Evolutionary conservation across 2,888 invertebrate species (phyloP).

Genomic region (Neocrepidodera transversa): DNA sequence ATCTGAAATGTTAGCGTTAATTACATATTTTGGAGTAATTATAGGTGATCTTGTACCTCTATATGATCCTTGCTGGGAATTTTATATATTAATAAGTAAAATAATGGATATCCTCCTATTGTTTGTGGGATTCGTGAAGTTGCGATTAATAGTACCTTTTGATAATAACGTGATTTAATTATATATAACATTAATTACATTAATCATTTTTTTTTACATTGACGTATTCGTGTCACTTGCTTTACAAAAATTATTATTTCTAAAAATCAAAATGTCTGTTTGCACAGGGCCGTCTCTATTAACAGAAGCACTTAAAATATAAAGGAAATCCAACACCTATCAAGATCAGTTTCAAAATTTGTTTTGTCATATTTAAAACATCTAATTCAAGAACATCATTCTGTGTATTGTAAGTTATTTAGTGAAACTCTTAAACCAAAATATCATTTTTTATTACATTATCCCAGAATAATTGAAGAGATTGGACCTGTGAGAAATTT

Average conservation of each 20-base stretch:
- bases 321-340: no score
- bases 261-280: no score
- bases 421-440: slow-evolving; percentile 30
- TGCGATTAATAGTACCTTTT: no score
- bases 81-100: slow-evolving; percentile 20
- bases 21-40: slow-evolving; percentile 24
- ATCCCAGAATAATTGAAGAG: slow-evolving; percentile 30
- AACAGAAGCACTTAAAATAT: no score
- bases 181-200: no score
- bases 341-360: not conserved
- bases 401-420: slow-evolving; percentile 17
- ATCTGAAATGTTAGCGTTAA: slow-evolving; percentile 30
- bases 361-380: slow-evolving; percentile 1
- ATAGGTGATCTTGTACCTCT: slow-evolving; percentile 29
- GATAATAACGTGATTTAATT: no score
- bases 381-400: slow-evolving; percentile 25
- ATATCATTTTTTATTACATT: slow-evolving; percentile 36
- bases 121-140: no score
- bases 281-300: no score
- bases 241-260: no score
- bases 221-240: no score
- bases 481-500: slow-evolving; percentile 28
- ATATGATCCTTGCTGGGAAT: slow-evolving; percentile 21
- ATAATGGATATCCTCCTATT: slow-evolving; percentile 24
- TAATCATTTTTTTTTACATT: no score